Percentiles rank a stretch among this genome's conserved stretches.
Evolutionary conservation across 1,140 invertebrate species (phyloP).

Genomic region (Micrasema minimum): DNA sequence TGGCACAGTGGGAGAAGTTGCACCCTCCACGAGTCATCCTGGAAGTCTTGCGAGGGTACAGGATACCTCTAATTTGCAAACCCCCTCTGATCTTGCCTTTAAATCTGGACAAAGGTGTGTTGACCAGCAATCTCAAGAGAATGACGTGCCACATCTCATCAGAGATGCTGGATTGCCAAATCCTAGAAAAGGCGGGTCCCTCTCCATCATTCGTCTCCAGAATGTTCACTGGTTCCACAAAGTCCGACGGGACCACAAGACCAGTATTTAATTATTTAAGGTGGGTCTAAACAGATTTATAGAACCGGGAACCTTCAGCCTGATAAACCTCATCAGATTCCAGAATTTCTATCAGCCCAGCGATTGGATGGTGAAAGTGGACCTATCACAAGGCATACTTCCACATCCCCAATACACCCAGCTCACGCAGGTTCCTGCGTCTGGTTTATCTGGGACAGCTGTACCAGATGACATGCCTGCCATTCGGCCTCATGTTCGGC

Average conservation of each 20-base stretch:
- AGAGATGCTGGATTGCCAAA: too few relatives aligned
- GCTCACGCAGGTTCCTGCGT: constrained; percentile 32
- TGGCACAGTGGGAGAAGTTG: too few relatives aligned
- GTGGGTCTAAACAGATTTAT: constrained; percentile 37
- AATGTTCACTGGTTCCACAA: constrained; percentile 41
- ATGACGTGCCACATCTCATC: too few relatives aligned
- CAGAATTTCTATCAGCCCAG: constrained; percentile 50
- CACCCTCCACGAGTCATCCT: too few relatives aligned
- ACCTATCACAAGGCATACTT: constrained; percentile 56
- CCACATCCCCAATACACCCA: constrained; percentile 48
- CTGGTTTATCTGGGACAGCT: constrained; percentile 28
- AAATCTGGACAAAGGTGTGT: too few relatives aligned
- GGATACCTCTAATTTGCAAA: too few relatives aligned
- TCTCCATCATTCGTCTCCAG: constrained; percentile 35
- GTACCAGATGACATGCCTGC: constrained; percentile 51
- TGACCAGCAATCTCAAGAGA: too few relatives aligned
- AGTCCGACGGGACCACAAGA: constrained; percentile 26
- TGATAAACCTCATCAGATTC: constrained; percentile 17
- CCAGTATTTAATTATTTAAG: constrained; percentile 42
- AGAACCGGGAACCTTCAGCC: not conserved
- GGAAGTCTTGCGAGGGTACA: too few relatives aligned
- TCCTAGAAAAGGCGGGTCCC: constrained; percentile 9
- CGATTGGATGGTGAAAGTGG: constrained; percentile 36
- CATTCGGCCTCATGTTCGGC: constrained; percentile 42
- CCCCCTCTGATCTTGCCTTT: too few relatives aligned